Evolutionary conservation across 2,113 vertebrate species (phyloP).

Genomic region (Rhynchomys soricoides): DNA sequence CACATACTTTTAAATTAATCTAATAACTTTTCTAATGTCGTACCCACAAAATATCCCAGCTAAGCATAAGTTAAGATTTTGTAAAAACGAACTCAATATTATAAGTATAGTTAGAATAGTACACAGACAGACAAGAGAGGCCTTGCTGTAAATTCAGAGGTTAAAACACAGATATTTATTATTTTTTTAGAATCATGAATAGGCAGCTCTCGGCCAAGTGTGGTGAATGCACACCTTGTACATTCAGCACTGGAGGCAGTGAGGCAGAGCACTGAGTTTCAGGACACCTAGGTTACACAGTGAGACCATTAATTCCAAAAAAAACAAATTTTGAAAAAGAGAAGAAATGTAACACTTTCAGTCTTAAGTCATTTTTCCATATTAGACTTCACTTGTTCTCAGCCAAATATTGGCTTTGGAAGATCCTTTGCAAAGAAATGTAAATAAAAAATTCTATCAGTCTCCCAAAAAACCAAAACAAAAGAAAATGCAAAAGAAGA

Average conservation of each 20-base stretch:
- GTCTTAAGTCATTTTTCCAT: neutral
- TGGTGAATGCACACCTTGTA: neutral
- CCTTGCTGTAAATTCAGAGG: neutral
- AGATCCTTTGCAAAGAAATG: slow-evolving; percentile 33
- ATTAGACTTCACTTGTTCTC: neutral
- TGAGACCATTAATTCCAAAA: neutral
- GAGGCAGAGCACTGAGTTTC: neutral
- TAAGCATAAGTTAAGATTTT: slow-evolving; percentile 21
- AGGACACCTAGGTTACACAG: neutral
- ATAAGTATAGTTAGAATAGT: neutral
- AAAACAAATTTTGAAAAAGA: neutral
- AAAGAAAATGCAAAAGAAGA: neutral
- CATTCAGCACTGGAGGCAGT: neutral
- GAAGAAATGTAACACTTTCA: neutral
- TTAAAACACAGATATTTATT: neutral
- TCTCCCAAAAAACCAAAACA: neutral
- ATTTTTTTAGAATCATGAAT: slow-evolving; percentile 4
- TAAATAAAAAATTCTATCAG: neutral
- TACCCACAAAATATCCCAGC: slow-evolving; percentile 3
- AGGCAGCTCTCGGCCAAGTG: neutral
- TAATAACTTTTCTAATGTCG: slow-evolving; percentile 38
- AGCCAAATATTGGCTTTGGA: slow-evolving; percentile 21
- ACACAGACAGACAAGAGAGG: neutral
- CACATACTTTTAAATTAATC: slow-evolving; percentile 30
- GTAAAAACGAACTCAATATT: slow-evolving; percentile 33